phyloP scores from a whole-genome alignment of 1,140 invertebrate species.

The Caenorhabditis latens region DNA sequence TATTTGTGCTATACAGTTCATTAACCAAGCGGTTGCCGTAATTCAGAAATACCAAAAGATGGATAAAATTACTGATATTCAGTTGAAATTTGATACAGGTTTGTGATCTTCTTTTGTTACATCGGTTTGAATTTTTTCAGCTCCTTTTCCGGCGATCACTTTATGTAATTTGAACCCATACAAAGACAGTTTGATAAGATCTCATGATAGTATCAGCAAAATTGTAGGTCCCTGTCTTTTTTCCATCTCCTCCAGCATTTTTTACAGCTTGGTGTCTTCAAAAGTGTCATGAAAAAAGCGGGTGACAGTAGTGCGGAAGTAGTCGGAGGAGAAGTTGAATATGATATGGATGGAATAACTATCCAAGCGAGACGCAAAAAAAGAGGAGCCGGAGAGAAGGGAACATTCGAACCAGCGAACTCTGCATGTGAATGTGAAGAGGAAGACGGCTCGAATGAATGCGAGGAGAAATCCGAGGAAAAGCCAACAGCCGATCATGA shows the following conservation, averaged over 20 bases:
- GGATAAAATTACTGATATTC: slow-evolving; percentile 75
- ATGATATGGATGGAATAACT: slow-evolving; percentile 49
- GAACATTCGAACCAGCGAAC: slow-evolving; percentile 52
- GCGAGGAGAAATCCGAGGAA: slow-evolving; percentile 47
- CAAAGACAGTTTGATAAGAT: slow-evolving; percentile 70
- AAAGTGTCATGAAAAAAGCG: slow-evolving; percentile 72
- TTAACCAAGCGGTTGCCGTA: slow-evolving; percentile 69
- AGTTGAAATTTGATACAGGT: slow-evolving; percentile 71
- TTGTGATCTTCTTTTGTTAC: neutral
- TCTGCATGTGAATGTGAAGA: slow-evolving; percentile 59
- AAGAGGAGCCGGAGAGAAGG: slow-evolving; percentile 48
- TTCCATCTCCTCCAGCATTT: neutral
- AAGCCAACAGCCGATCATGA: slow-evolving; percentile 32
- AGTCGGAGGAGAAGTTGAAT: neutral
- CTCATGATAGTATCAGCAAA: slow-evolving; percentile 69
- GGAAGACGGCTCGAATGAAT: slow-evolving; percentile 51
- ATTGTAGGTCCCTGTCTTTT: slow-evolving; percentile 40
- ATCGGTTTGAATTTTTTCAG: slow-evolving; percentile 59
- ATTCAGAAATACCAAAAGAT: slow-evolving; percentile 72
- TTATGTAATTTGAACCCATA: slow-evolving; percentile 75
- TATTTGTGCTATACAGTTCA: slow-evolving; percentile 68
- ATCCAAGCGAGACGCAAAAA: slow-evolving; percentile 58
- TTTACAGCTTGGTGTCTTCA: slow-evolving; percentile 71
- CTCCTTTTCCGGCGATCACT: slow-evolving; percentile 74
- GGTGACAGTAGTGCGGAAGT: slow-evolving; percentile 59